These are phyloP conservation scores for Dolichotis patagonum DNA, from an alignment of 2,113 vertebrate species.

Conservation along the genomic window DNA sequence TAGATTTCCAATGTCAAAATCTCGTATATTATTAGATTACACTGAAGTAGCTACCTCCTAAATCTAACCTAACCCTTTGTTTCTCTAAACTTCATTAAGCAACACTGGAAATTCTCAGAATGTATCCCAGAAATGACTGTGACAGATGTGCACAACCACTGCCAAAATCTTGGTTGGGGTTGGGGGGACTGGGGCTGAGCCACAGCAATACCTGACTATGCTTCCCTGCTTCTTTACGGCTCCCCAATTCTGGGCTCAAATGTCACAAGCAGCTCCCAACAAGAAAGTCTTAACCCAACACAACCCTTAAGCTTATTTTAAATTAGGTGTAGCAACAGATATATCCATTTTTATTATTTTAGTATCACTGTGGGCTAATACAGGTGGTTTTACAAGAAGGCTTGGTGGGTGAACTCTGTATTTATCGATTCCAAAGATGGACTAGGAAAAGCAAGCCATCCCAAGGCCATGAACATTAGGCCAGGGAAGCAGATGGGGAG, in stretches of 20 bases:
- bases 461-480: not conserved
- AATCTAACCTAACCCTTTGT: conserved; percentile 17
- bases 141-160: not conserved
- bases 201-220: not conserved
- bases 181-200: too few relatives aligned
- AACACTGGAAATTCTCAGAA: conserved; percentile 60
- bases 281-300: not conserved
- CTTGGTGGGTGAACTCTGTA: not conserved
- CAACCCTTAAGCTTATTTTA: not conserved
- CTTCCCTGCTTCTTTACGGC: not conserved
- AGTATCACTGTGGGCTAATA: not conserved
- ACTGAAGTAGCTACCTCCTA: conserved; percentile 49
- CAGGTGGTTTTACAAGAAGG: conserved; percentile 35
- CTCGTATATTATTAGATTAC: not conserved
- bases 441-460: not conserved
- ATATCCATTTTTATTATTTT: not conserved
- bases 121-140: conserved; percentile 23
- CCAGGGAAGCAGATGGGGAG: not conserved
- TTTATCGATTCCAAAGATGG: conserved; percentile 8
- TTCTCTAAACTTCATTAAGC: conserved; percentile 53
- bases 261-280: not conserved
- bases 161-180: not conserved
- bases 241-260: not conserved
- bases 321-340: not conserved
- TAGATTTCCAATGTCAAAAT: conserved; percentile 7